These are phyloP conservation scores for Phyllostomus discolor DNA, from an alignment of 2,113 vertebrate species.

Conservation along the genomic window DNA sequence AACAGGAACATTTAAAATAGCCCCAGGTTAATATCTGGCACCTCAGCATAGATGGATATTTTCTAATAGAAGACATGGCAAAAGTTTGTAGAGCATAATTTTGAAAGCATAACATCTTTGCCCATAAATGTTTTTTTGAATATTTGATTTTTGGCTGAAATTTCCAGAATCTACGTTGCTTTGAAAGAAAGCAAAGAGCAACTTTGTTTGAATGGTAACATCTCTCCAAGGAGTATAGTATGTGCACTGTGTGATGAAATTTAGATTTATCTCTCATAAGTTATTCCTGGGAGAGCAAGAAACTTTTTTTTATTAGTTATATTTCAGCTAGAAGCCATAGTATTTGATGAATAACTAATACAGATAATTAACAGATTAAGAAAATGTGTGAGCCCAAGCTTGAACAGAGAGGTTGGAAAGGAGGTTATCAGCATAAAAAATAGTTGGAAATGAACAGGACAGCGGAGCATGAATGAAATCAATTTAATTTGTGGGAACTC, in stretches of 20 bases:
- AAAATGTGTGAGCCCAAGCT: conserved; percentile 40
- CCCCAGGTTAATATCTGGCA: not conserved
- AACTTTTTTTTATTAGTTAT: not conserved
- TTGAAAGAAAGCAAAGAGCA: not conserved
- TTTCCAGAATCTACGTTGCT: conserved; percentile 23
- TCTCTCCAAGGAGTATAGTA: not conserved
- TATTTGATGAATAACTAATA: conserved; percentile 65
- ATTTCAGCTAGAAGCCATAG: conserved; percentile 14
- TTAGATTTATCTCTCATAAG: not conserved
- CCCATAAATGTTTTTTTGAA: not conserved
- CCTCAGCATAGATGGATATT: not conserved
- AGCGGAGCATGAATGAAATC: conserved; percentile 23
- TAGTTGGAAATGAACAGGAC: not conserved
- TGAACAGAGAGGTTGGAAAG: conserved; percentile 29
- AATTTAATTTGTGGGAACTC: conserved; percentile 43
- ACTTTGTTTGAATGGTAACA: not conserved
- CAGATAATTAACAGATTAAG: conserved; percentile 64
- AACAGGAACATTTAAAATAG: conserved; percentile 38
- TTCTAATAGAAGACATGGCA: not conserved
- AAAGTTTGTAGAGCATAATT: not conserved
- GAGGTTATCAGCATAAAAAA: conserved; percentile 37
- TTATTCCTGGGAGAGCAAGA: conserved; percentile 19
- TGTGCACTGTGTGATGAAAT: not conserved
- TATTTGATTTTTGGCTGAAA: conserved; percentile 5
- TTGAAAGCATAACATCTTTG: conserved; percentile 7